Conservation (phyloP, 2,113 vertebrate species). For the Hippopotamus amphibius region DNA sequence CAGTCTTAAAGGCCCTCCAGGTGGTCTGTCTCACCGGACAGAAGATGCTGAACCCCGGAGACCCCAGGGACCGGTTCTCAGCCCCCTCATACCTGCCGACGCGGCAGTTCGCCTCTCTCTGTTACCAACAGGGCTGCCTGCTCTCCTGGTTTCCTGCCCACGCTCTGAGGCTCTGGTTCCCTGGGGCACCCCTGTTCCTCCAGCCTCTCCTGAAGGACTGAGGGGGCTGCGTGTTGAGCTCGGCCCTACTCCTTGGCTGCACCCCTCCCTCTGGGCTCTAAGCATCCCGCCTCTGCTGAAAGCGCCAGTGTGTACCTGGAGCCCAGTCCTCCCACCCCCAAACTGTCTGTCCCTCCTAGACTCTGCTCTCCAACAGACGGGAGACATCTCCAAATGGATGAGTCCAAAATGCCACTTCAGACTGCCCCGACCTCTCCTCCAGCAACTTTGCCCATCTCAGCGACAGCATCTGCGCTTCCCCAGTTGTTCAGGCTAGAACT, state of each 20-base stretch:
- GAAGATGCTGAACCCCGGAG: background rate
- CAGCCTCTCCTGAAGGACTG: background rate
- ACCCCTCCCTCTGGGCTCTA: background rate
- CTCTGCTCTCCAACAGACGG: background rate
- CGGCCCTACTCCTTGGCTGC: rapidly evolving
- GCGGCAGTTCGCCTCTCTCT: background rate
- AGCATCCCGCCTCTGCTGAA: background rate
- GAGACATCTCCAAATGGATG: background rate
- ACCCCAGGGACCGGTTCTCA: background rate
- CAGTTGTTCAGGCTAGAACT: no score
- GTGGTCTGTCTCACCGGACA: background rate
- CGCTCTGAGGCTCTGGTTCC: background rate
- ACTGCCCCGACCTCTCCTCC: rapidly evolving
- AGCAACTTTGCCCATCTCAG: rapidly evolving
- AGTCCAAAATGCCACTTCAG: rapidly evolving
- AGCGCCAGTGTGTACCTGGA: background rate
- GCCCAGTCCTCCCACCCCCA: background rate
- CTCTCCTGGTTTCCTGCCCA: background rate
- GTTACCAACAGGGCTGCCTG: background rate
- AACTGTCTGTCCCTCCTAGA: background rate
- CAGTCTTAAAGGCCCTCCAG: rapidly evolving
- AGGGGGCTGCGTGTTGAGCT: background rate
- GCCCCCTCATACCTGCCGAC: background rate
- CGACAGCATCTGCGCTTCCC: background rate
- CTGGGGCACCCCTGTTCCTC: background rate